A percentile compares a stretch with the other conserved stretches of the same genome.
phyloP scores from a whole-genome alignment of 2,888 invertebrate species.

The Panzeria rudis region DNA sequence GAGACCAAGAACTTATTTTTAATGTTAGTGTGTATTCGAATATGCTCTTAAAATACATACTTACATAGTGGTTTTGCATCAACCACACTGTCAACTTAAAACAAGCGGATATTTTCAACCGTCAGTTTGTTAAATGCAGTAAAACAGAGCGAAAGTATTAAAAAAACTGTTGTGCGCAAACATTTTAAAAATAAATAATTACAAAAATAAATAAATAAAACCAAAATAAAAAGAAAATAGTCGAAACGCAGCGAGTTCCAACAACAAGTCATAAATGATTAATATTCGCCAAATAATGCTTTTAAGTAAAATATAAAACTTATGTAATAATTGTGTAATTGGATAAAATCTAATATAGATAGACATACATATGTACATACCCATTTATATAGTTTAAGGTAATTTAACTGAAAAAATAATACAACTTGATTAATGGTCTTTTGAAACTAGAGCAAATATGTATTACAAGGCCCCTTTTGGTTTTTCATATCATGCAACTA shows the following conservation, averaged over 20 bases:
- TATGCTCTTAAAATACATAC: constrained; percentile 49
- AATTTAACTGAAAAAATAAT: constrained; percentile 29
- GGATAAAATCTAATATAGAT: not conserved
- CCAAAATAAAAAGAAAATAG: not conserved
- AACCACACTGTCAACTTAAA: constrained; percentile 28
- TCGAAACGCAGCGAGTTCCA: constrained; percentile 8
- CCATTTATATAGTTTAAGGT: not conserved
- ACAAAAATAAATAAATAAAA: constrained; percentile 26
- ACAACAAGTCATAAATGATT: constrained; percentile 7
- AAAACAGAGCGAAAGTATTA: constrained; percentile 38
- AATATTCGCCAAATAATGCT: not conserved
- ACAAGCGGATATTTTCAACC: constrained; percentile 33
- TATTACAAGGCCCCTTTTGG: not conserved
- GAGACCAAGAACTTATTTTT: constrained; percentile 18
- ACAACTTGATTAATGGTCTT: constrained; percentile 41
- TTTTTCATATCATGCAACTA: constrained; percentile 59
- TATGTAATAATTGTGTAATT: constrained; percentile 69
- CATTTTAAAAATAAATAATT: constrained; percentile 32
- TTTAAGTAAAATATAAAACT: constrained; percentile 51
- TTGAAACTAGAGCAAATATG: constrained; percentile 45
- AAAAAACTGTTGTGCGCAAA: not conserved
- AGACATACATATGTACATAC: no score
- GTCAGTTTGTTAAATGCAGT: constrained; percentile 58
- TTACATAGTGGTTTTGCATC: no score
- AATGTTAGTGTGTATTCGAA: not conserved